phyloP scores from a whole-genome alignment of 2,888 invertebrate genomes.

The Monochamus alternatus region DNA sequence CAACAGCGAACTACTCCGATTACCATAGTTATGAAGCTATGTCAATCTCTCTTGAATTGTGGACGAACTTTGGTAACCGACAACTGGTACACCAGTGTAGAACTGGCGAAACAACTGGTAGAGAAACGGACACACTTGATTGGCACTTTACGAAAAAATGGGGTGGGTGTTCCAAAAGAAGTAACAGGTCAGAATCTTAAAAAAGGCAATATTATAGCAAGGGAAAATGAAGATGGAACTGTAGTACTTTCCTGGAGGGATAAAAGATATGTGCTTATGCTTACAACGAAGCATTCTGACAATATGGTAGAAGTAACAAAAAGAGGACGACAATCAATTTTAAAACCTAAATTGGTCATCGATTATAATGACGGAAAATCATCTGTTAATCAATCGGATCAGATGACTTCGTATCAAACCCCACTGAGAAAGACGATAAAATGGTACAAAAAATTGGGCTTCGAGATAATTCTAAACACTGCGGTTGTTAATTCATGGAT shows the following conservation, averaged over 20 bases:
- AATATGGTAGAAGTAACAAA: background rate
- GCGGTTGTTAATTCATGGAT: background rate
- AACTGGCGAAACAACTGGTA: slow-evolving; percentile 44
- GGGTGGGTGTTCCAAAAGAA: slow-evolving; percentile 54
- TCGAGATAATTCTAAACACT: slow-evolving; percentile 2
- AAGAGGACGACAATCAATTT: no score
- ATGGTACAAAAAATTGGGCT: slow-evolving; percentile 26
- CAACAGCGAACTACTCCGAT: background rate
- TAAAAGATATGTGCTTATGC: slow-evolving; percentile 3
- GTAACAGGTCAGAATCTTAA: no score
- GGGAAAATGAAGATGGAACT: no score
- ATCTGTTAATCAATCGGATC: slow-evolving; percentile 7
- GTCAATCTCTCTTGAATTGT: background rate
- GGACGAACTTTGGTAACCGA: slow-evolving; percentile 29
- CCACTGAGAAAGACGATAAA: slow-evolving; percentile 14
- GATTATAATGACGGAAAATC: slow-evolving; percentile 19
- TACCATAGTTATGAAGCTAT: background rate
- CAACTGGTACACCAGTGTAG: slow-evolving; percentile 48
- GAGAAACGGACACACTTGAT: slow-evolving; percentile 55
- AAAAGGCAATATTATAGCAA: no score
- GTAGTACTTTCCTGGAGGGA: no score
- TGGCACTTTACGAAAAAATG: slow-evolving; percentile 57
- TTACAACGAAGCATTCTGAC: background rate
- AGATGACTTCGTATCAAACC: slow-evolving; percentile 14
- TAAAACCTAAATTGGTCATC: slow-evolving; percentile 16